A percentile compares a stretch with the other conserved stretches of the same genome.
Conservation (phyloP, 2,113 vertebrate species). For the Baryphthengus martii region DNA sequence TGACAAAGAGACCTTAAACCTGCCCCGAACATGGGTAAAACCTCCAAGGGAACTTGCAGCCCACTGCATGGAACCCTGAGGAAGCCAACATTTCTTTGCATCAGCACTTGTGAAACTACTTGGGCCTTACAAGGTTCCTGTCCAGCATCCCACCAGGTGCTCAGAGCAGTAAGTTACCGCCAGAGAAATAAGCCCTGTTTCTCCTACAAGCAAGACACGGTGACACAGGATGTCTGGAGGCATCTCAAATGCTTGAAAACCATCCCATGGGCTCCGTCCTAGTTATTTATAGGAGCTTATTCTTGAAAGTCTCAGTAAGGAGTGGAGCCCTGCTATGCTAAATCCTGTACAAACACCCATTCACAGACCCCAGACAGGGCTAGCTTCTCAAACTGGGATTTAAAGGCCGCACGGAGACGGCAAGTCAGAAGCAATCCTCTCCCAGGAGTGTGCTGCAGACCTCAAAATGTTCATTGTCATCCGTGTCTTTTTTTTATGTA, state of each 20-base stretch:
- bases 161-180: fast-evolving
- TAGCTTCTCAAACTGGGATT: neutral
- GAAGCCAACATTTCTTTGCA: fast-evolving
- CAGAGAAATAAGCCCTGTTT: fast-evolving
- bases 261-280: neutral
- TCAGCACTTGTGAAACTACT: too few relatives aligned
- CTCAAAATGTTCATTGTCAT: neutral
- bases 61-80: neutral
- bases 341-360: neutral
- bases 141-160: neutral
- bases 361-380: neutral
- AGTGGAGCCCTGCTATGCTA: neutral
- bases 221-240: neutral
- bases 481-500: neutral
- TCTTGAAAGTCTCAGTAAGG: neutral
- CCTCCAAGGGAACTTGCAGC: neutral
- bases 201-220: fast-evolving
- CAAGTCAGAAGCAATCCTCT: neutral
- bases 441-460: neutral
- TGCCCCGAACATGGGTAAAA: neutral
- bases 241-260: neutral
- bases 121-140: fast-evolving
- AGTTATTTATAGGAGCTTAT: constrained; percentile 7
- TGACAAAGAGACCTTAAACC: neutral
- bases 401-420: neutral